Conservation (phyloP, 2,888 invertebrate species). For the Gerris lacustris region DNA sequence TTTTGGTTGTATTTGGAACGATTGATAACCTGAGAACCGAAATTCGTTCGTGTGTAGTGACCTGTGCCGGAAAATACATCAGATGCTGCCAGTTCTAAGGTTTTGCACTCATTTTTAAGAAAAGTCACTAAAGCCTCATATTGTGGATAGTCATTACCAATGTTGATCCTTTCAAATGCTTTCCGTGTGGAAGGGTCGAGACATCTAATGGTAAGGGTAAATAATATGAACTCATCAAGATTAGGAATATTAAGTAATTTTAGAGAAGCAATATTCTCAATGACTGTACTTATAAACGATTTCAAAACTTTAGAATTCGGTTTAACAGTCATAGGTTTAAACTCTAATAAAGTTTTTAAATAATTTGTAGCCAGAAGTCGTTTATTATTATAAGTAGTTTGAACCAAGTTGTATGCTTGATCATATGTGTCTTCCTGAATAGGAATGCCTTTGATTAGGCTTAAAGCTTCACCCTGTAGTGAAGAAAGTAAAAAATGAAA, state of each 20-base stretch:
- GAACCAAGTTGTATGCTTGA: not conserved
- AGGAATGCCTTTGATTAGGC: not conserved
- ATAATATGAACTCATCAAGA: constrained; percentile 13
- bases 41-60: too few relatives aligned
- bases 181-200: constrained; percentile 12
- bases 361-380: not conserved
- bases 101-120: constrained; percentile 5
- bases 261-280: not conserved
- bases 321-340: not conserved
- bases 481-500: not conserved
- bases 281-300: not conserved
- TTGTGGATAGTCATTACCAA: constrained; percentile 9
- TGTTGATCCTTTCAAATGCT: constrained; percentile 15
- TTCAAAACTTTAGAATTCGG: not conserved
- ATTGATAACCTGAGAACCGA: too few relatives aligned
- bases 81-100: constrained; percentile 9
- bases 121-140: constrained; percentile 15
- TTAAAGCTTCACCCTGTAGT: not conserved
- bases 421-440: not conserved
- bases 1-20: too few relatives aligned
- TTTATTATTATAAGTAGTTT: not conserved
- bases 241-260: not conserved
- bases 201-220: constrained; percentile 13
- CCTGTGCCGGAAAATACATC: not conserved
- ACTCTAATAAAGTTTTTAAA: not conserved